Conservation (phyloP, 2,888 invertebrate species). For the Incurvaria masculella region DNA sequence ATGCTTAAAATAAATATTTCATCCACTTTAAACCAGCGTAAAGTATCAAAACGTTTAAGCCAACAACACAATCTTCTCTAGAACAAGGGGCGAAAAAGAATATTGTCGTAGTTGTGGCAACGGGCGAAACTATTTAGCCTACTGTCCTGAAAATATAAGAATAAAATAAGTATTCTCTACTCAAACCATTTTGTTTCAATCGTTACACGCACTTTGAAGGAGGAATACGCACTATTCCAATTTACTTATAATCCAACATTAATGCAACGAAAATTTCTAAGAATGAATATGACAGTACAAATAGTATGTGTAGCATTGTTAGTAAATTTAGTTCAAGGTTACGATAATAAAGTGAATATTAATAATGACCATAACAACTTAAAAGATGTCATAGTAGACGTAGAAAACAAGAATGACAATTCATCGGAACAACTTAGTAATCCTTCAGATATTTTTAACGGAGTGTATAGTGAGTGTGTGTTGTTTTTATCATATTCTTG, state of each 20-base stretch:
- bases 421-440: slow-evolving; percentile 12
- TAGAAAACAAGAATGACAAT: slow-evolving; percentile 15
- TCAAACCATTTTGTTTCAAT: slow-evolving; percentile 29
- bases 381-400: slow-evolving; percentile 9
- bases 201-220: slow-evolving; percentile 15
- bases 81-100: too few relatives aligned
- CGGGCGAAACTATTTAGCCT: not conserved
- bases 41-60: too few relatives aligned
- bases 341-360: not conserved
- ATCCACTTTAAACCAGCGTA: too few relatives aligned
- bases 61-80: too few relatives aligned
- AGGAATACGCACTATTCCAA: too few relatives aligned
- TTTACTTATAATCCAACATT: too few relatives aligned
- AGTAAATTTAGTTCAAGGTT: too few relatives aligned
- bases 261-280: too few relatives aligned
- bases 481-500: slow-evolving; percentile 54
- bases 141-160: slow-evolving; percentile 8
- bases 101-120: too few relatives aligned
- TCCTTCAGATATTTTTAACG: slow-evolving; percentile 38
- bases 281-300: too few relatives aligned
- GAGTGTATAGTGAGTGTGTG: slow-evolving; percentile 55
- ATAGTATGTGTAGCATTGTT: too few relatives aligned
- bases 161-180: slow-evolving; percentile 41
- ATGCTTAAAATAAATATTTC: too few relatives aligned
- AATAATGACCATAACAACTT: not conserved